Percentiles rank a stretch among this genome's conserved stretches.
phyloP scores from a whole-genome alignment of 2,113 vertebrate species.

The Caracal caracal region DNA sequence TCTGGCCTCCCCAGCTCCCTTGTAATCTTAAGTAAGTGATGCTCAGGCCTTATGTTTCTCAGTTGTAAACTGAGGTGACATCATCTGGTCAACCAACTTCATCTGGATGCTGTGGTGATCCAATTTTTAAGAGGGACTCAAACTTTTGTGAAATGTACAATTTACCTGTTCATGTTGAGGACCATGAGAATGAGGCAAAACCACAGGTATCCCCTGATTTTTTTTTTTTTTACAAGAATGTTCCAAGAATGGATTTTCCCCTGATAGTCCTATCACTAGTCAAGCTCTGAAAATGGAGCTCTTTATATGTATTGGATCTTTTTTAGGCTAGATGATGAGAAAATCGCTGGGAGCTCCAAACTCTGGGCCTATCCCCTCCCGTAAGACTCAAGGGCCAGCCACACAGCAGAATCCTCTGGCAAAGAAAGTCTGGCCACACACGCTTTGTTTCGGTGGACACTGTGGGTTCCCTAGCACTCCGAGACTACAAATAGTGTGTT shows the following conservation, averaged over 20 bases:
- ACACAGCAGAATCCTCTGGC: not conserved
- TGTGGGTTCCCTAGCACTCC: not conserved
- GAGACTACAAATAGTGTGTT: not conserved
- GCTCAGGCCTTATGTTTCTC: not conserved
- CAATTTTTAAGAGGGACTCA: not conserved
- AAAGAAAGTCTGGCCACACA: not conserved
- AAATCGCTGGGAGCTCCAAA: not conserved
- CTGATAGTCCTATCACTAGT: not conserved
- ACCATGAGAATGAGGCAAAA: not conserved
- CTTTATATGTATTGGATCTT: not conserved
- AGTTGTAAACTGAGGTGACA: not conserved
- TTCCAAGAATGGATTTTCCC: not conserved
- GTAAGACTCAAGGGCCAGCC: not conserved
- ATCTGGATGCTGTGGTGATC: not conserved
- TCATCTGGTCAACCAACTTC: not conserved
- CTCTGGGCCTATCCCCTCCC: not conserved
- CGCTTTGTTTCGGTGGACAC: accelerated
- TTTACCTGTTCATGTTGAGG: not conserved
- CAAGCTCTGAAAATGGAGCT: not conserved
- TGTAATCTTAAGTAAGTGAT: not conserved
- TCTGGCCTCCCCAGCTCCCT: not conserved
- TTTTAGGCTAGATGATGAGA: not conserved
- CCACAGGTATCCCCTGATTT: not conserved
- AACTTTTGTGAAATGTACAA: not conserved
- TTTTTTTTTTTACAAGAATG: not conserved